Evolutionary conservation across 2,888 invertebrate genomes (phyloP).

Genomic region (Sussaba pulchella): DNA sequence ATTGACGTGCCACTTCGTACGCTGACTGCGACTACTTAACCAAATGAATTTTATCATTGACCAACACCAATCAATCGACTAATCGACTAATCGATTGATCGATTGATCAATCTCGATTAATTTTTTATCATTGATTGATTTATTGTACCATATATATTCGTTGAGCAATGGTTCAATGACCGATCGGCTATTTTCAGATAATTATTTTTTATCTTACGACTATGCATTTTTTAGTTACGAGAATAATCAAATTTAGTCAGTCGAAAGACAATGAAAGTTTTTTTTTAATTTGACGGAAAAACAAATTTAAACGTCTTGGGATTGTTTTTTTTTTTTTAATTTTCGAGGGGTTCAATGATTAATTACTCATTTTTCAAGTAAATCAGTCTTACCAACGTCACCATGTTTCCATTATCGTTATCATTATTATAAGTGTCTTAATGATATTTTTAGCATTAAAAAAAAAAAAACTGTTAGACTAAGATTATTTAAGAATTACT

Average conservation of each 20-base stretch:
- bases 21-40: not conserved
- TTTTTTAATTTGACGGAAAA: too few relatives aligned
- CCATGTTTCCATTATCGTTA: slow-evolving; percentile 39
- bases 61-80: too few relatives aligned
- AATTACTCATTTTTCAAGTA: slow-evolving; percentile 18
- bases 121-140: not conserved
- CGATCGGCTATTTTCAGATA: not conserved
- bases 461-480: slow-evolving; percentile 69
- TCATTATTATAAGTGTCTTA: slow-evolving; percentile 25
- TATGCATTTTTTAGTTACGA: too few relatives aligned
- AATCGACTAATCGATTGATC: too few relatives aligned
- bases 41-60: too few relatives aligned
- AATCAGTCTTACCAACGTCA: not conserved
- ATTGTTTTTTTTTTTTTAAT: not conserved
- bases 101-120: too few relatives aligned
- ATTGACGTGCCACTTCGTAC: slow-evolving; percentile 3
- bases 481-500: slow-evolving; percentile 57
- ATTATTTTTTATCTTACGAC: not conserved
- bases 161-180: not conserved
- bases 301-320: too few relatives aligned
- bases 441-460: slow-evolving; percentile 52
- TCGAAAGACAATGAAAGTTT: too few relatives aligned
- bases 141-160: slow-evolving; percentile 9
- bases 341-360: slow-evolving; percentile 4
- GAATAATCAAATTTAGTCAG: too few relatives aligned